phyloP scores from a whole-genome alignment of 2,797 vertebrate species.

The Gymnothorax reevesii region DNA sequence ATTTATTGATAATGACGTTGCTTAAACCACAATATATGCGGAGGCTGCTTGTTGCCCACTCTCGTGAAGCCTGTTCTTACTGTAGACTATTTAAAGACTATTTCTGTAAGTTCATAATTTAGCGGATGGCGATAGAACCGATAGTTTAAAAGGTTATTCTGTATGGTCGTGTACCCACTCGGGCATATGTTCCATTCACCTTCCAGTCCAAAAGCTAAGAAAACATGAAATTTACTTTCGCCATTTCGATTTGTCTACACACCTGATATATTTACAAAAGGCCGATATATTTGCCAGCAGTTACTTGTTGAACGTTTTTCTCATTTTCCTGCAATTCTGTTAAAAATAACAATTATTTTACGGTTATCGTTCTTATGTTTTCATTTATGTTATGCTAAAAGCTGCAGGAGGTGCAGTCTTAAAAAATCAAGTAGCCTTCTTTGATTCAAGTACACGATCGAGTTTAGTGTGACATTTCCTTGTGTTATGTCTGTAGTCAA shows the following conservation, averaged over 20 bases:
- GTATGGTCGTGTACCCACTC: background rate
- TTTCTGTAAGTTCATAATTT: background rate
- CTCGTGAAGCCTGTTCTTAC: background rate
- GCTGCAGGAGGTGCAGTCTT: too few relatives aligned
- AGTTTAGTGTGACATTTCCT: background rate
- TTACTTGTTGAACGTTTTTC: background rate
- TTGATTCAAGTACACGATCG: background rate
- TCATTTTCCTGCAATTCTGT: background rate
- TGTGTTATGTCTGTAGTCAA: background rate
- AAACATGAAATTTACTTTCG: background rate
- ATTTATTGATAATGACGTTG: background rate
- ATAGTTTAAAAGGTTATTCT: background rate
- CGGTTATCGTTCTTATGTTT: background rate
- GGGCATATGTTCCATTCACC: background rate
- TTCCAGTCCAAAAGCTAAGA: background rate
- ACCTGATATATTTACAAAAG: background rate
- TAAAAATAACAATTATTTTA: background rate
- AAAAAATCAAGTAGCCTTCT: too few relatives aligned
- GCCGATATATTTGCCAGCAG: background rate
- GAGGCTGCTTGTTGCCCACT: background rate
- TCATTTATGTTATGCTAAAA: background rate
- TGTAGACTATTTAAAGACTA: background rate
- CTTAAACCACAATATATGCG: background rate
- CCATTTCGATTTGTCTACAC: background rate
- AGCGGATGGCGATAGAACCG: background rate